Evolutionary conservation across 1,140 invertebrate species (phyloP).

Genomic region (Ephestia elutella): DNA sequence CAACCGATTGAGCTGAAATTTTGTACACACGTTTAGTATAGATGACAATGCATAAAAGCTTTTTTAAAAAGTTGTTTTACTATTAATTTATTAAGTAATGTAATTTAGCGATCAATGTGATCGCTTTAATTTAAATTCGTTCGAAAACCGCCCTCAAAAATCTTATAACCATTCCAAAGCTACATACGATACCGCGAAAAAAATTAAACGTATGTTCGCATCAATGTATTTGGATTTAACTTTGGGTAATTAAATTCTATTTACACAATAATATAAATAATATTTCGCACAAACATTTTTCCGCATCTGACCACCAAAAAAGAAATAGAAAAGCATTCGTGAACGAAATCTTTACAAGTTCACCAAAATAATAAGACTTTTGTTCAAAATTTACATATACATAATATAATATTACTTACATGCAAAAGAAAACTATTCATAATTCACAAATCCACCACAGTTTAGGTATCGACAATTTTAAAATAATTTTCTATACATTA

Average conservation of each 20-base stretch:
- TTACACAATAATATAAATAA: slow-evolving; percentile 51
- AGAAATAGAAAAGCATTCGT: slow-evolving; percentile 36
- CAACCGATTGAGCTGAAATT: too few relatives aligned
- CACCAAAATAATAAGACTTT: slow-evolving; percentile 43
- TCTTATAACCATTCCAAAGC: slow-evolving; percentile 33
- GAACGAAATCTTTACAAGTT: slow-evolving; percentile 52
- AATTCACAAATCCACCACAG: slow-evolving; percentile 32
- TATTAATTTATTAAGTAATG: too few relatives aligned
- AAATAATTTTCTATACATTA: neutral
- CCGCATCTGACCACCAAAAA: slow-evolving; percentile 23
- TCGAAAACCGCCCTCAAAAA: slow-evolving; percentile 31
- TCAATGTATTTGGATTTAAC: slow-evolving; percentile 59
- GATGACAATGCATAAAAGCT: too few relatives aligned
- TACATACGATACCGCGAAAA: slow-evolving; percentile 43
- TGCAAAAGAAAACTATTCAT: slow-evolving; percentile 46
- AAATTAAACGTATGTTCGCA: slow-evolving; percentile 46
- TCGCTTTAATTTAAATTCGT: slow-evolving; percentile 17
- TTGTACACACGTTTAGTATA: too few relatives aligned
- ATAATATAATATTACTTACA: slow-evolving; percentile 62
- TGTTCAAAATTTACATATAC: slow-evolving; percentile 68
- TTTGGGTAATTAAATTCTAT: slow-evolving; percentile 61
- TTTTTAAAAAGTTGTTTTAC: too few relatives aligned
- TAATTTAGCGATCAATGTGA: neutral
- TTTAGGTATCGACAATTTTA: slow-evolving; percentile 13
- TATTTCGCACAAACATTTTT: slow-evolving; percentile 37